Conservation (phyloP, 2,113 vertebrate genomes). For the Oceanites oceanicus region DNA sequence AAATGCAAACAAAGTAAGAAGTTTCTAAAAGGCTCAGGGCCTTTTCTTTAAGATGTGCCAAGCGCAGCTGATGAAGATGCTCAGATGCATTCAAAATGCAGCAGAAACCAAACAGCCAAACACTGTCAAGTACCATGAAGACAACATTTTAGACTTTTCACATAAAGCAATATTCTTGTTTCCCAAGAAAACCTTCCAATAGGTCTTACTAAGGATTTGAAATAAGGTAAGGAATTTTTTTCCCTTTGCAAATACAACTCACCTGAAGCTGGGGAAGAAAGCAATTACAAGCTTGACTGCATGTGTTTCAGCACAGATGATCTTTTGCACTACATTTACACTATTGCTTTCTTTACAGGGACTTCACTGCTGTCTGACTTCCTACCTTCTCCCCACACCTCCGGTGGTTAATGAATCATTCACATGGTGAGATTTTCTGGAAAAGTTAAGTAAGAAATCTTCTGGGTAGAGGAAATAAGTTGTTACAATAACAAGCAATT, state of each 20-base stretch:
- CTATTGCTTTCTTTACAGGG: neutral
- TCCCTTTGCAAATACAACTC: neutral
- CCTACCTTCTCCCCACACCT: neutral
- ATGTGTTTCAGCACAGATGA: neutral
- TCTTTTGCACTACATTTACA: neutral
- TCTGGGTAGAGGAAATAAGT: slow-evolving; percentile 55
- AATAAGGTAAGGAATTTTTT: neutral
- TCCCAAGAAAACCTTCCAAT: neutral
- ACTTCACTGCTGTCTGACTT: neutral
- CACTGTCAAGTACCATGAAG: neutral
- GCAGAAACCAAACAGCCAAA: neutral
- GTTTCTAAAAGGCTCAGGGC: neutral
- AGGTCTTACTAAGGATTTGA: neutral
- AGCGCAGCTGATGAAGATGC: neutral
- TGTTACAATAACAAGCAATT: slow-evolving; percentile 67
- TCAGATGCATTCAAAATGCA: neutral
- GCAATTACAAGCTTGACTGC: neutral
- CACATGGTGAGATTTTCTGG: neutral
- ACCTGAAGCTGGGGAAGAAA: slow-evolving; percentile 27
- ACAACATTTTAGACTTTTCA: neutral
- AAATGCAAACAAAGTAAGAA: neutral
- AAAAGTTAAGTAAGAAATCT: slow-evolving; percentile 29
- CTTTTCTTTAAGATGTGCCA: neutral
- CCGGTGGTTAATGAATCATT: slow-evolving; percentile 20
- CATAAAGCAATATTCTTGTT: neutral